Base-by-base conservation (phyloP, 1,140 invertebrate genomes). In the Drosophila nigromelanica region DNA sequence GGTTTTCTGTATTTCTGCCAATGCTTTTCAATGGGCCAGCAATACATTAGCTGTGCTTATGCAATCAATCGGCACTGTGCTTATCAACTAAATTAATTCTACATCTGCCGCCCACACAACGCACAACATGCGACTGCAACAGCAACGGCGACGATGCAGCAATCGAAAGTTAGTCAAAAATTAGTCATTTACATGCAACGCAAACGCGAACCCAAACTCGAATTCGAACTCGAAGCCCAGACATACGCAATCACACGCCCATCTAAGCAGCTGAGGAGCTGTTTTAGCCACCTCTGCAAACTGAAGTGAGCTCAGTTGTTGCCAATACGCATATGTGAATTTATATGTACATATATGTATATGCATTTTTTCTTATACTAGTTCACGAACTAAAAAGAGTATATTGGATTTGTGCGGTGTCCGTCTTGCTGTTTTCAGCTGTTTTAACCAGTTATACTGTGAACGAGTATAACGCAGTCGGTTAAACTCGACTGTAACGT, bases 11-110 rank as follows among this genome's bases (percentile, higher is more conserved):
- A 77, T 78, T 73, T 45, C 58, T 58, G 63, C 74, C 37, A 73
- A 63, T 77, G 72, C 71, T 45, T 72, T 76, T 76, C 76, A 67
- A 83, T 73, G 79, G 76, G 63, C 73, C 82, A 64, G 60, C 61
- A 60, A 51, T 47, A 24, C 42, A 37, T 47, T 15, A 67, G 60
- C 63, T 73, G 72, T 68, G 72, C 33, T 87, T 86, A 78, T 87
- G 82, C 83, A 87, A 87, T 87, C 82, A 70, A 78, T 70, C 66
- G 81, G 62, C 58, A 70, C 51, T 51, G 21, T 5, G 59, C 81
- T 87, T 87, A 87, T 87, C 82, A 87, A 76, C 79, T 47, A 87
- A 87, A 87, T 87, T 76, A 87, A 87, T 87, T 87, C 82, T 87
- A 82, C 83, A 87, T 87, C 83, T 79, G 75, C 27, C 71, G 42